Evolutionary conservation across 2,113 vertebrate genomes (phyloP).

Genomic region (Grammomys surdaster): DNA sequence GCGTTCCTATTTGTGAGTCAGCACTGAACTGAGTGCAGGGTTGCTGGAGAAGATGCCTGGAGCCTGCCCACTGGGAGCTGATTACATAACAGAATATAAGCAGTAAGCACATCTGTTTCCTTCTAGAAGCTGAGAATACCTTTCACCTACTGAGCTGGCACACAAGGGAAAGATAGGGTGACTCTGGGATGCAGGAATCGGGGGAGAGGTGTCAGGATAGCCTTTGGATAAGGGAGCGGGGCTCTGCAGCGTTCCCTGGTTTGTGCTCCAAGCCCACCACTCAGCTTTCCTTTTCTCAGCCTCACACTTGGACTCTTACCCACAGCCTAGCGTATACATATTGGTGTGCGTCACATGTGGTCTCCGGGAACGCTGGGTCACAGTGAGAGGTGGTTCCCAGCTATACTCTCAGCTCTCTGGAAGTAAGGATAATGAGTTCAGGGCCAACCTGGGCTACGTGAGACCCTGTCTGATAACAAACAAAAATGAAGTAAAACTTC

Average conservation of each 20-base stretch:
- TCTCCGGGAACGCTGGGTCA: background rate
- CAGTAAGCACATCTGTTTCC: background rate
- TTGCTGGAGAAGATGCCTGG: background rate
- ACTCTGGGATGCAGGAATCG: accelerated
- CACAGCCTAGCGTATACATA: accelerated
- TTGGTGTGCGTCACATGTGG: accelerated
- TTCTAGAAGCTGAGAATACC: background rate
- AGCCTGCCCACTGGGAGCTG: background rate
- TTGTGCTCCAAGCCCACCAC: background rate
- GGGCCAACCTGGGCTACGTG: background rate
- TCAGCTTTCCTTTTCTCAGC: background rate
- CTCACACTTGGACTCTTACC: background rate
- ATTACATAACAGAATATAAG: background rate
- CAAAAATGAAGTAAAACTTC: background rate
- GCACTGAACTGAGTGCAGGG: background rate
- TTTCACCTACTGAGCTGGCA: background rate
- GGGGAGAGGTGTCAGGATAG: background rate
- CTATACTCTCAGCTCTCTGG: background rate
- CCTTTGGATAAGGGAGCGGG: background rate
- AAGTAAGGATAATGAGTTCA: background rate
- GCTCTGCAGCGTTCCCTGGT: too few species aligned
- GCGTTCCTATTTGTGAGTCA: background rate
- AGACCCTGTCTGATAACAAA: background rate
- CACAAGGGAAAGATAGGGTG: background rate
- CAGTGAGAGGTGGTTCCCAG: background rate